These are phyloP conservation scores for Drosophila arizonae DNA, from an alignment of 1,140 invertebrate genomes.

Conservation along the genomic window DNA sequence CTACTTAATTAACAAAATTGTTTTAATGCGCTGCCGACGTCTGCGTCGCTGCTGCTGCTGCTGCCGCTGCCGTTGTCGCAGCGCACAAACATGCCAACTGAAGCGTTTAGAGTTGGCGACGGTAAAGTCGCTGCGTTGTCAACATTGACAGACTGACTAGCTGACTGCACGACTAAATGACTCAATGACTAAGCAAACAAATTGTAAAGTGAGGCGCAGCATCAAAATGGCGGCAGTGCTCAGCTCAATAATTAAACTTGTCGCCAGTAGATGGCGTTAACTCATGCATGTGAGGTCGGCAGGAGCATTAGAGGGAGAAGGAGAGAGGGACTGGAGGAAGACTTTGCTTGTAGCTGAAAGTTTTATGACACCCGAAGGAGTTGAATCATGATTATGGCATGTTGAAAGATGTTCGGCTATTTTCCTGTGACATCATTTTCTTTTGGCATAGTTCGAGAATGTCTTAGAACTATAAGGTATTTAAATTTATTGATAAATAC, in stretches of 20 bases:
- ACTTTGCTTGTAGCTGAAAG: slow-evolving; percentile 16
- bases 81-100: slow-evolving; percentile 51
- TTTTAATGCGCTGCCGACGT: slow-evolving; percentile 65
- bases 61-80: neutral
- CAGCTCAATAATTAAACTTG: slow-evolving; percentile 71
- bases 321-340: neutral
- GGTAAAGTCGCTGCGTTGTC: slow-evolving; percentile 37
- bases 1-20: slow-evolving; percentile 82
- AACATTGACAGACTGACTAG: slow-evolving; percentile 62
- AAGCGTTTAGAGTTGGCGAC: slow-evolving; percentile 51
- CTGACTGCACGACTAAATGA: slow-evolving; percentile 39
- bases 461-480: neutral
- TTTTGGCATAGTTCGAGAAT: slow-evolving; percentile 9
- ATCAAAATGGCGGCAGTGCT: slow-evolving; percentile 31
- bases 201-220: slow-evolving; percentile 34
- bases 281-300: slow-evolving; percentile 10
- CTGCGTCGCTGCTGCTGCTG: neutral
- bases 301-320: neutral
- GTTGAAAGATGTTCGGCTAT: neutral
- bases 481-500: neutral
- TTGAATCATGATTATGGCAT: slow-evolving; percentile 22
- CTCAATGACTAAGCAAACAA: slow-evolving; percentile 76
- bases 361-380: slow-evolving; percentile 22
- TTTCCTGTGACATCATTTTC: slow-evolving; percentile 11
- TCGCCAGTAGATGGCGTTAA: slow-evolving; percentile 33